Conservation (phyloP, 1,140 invertebrate species). For the Batillaria attramentaria region DNA sequence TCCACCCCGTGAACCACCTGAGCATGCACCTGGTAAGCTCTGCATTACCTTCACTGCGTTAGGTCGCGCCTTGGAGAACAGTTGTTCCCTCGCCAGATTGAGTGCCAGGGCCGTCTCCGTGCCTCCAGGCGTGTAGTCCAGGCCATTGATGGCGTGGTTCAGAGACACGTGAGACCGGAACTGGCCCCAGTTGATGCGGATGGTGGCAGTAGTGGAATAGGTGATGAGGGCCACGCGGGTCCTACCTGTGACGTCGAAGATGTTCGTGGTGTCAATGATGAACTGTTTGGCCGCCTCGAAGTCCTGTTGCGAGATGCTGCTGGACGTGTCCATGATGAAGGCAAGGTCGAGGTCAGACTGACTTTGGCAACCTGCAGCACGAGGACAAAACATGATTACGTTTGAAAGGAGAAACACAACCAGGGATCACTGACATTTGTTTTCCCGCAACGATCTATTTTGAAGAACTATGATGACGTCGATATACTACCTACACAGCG, state of each 20-base stretch:
- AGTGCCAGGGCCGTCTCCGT: conserved; percentile 16
- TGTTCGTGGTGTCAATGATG: not conserved
- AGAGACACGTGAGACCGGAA: not conserved
- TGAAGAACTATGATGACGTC: too few species aligned
- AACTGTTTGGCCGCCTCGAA: not conserved
- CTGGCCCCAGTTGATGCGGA: not conserved
- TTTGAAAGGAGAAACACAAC: too few species aligned
- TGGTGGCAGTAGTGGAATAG: not conserved
- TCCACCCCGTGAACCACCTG: too few species aligned
- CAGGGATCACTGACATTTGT: too few species aligned
- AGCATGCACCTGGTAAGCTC: too few species aligned
- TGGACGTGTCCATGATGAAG: conserved; percentile 23
- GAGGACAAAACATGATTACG: too few species aligned
- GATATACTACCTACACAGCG: too few species aligned
- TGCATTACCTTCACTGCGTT: conserved; percentile 14
- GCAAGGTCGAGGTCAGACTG: not conserved
- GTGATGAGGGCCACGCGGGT: not conserved
- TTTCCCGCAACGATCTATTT: too few species aligned
- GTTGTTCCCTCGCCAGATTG: not conserved
- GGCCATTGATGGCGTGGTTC: not conserved
- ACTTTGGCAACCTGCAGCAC: conserved; percentile 2
- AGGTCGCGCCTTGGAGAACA: not conserved
- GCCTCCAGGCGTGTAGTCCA: not conserved
- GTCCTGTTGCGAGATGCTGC: conserved; percentile 11
- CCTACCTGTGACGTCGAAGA: not conserved